Percentiles rank a stretch among this genome's conserved stretches.
These are phyloP conservation scores for Calycopis cecrops DNA, from an alignment of 1,140 invertebrate genomes.

Conservation along the genomic window DNA sequence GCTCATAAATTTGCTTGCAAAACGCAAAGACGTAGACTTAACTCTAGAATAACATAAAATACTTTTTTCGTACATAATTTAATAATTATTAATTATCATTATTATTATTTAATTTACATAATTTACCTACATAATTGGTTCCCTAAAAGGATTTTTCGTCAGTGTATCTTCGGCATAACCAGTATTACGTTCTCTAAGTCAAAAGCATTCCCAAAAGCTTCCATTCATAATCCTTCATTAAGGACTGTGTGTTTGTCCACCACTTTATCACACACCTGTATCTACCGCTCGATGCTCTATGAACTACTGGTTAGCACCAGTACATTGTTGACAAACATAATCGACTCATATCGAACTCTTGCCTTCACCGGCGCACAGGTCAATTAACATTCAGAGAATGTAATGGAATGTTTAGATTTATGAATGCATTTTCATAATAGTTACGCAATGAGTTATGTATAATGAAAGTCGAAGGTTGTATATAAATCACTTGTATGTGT, in stretches of 20 bases:
- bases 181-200: too few species aligned
- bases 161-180: too few species aligned
- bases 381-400: conserved; percentile 2
- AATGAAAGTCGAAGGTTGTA: not conserved
- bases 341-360: not conserved
- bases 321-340: conserved; percentile 1
- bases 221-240: conserved; percentile 4
- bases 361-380: not conserved
- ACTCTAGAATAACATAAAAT: too few species aligned
- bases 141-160: too few species aligned
- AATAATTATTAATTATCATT: too few species aligned
- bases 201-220: not conserved
- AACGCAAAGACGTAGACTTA: too few species aligned
- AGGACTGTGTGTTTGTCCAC: conserved; percentile 1
- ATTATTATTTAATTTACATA: too few species aligned
- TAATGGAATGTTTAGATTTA: conserved; percentile 10
- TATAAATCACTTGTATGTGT: not conserved
- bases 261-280: not conserved
- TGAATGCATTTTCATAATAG: conserved; percentile 2
- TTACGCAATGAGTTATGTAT: conserved; percentile 5
- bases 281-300: not conserved
- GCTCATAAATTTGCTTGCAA: too few species aligned
- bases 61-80: too few species aligned
- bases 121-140: too few species aligned
- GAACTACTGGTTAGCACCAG: conserved; percentile 5